phyloP scores from a whole-genome alignment of 2,888 invertebrate species.

The Drosophila heteroneura region DNA sequence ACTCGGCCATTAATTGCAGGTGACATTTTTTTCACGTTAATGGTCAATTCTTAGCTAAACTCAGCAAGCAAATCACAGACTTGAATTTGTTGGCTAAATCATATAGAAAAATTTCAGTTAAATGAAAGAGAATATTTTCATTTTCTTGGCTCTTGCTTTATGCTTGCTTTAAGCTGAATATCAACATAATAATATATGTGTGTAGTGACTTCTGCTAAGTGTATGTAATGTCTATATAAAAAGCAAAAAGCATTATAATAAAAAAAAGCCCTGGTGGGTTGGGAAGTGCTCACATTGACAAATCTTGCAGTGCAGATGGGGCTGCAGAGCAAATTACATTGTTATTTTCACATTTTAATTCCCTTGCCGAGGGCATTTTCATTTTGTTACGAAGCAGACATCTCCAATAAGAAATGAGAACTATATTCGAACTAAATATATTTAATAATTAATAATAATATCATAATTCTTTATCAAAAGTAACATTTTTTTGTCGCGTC shows the following conservation, averaged over 20 bases:
- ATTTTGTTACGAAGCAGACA: not conserved
- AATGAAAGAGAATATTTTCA: not conserved
- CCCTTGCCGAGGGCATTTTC: not conserved
- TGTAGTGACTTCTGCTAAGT: constrained; percentile 13
- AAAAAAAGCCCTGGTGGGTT: not conserved
- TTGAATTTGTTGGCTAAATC: not conserved
- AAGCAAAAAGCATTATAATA: constrained; percentile 28
- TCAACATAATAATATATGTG: not conserved
- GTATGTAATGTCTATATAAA: constrained; percentile 27
- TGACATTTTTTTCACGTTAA: constrained; percentile 19
- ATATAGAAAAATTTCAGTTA: not conserved
- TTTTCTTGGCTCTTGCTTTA: not conserved
- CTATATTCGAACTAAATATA: not conserved
- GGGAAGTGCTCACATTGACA: constrained; percentile 1
- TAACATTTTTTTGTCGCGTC: not conserved
- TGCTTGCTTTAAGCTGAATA: not conserved
- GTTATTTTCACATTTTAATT: constrained; percentile 68
- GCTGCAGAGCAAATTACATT: constrained; percentile 73
- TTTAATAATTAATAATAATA: too few relatives aligned
- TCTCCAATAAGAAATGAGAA: not conserved
- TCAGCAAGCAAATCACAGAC: not conserved
- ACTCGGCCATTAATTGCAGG: constrained; percentile 58
- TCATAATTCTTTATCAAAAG: not conserved
- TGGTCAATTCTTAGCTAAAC: not conserved
- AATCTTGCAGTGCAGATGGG: constrained; percentile 33